Percentiles rank a stretch among this genome's conserved stretches.
Conservation (phyloP, 2,113 vertebrate genomes). For the Micronycteris hirsuta region DNA sequence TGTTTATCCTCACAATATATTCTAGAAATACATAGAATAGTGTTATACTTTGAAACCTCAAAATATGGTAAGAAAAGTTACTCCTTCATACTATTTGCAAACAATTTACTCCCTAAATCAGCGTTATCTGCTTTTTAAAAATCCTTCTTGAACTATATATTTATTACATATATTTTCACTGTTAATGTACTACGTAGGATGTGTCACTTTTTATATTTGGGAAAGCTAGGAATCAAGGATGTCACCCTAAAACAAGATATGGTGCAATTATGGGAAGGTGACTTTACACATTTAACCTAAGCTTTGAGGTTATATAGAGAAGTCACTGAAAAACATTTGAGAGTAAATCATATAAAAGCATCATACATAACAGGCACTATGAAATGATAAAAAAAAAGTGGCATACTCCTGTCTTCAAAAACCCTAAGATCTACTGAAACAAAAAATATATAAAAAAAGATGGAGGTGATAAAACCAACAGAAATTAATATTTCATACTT, state of each 20-base stretch:
- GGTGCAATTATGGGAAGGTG: not conserved
- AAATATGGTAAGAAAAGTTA: not conserved
- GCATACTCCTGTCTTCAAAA: not conserved
- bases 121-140: not conserved
- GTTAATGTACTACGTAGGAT: not conserved
- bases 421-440: not conserved
- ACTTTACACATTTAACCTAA: not conserved
- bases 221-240: not conserved
- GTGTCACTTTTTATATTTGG: not conserved
- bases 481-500: not conserved
- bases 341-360: not conserved
- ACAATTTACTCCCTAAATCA: constrained; percentile 8
- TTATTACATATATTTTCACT: not conserved
- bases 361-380: not conserved
- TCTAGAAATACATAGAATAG: constrained; percentile 76
- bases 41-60: not conserved
- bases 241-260: constrained; percentile 1
- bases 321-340: not conserved
- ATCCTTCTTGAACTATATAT: not conserved
- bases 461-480: not conserved
- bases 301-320: not conserved
- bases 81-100: not conserved
- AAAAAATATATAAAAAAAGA: not conserved
- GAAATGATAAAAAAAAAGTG: not conserved
- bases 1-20: constrained; percentile 94